phyloP scores from a whole-genome alignment of 2,113 vertebrate genomes.

The Dolichallabes microphthalmus region DNA sequence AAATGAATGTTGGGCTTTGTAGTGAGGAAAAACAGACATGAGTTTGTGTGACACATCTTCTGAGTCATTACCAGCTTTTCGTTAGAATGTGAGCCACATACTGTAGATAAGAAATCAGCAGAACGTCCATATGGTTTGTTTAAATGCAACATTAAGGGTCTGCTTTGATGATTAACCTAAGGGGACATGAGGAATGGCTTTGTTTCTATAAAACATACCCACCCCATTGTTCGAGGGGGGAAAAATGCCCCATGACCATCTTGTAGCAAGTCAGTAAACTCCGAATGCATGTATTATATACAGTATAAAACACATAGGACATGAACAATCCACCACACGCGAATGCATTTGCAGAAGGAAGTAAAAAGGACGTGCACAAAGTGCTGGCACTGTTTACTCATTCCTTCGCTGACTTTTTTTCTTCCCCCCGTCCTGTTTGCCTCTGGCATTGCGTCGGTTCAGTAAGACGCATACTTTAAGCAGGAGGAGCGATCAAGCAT shows the following conservation, averaged over 20 bases:
- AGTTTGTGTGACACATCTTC: not conserved
- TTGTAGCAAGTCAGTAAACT: not conserved
- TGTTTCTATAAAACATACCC: not conserved
- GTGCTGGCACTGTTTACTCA: not conserved
- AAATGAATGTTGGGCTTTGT: not conserved
- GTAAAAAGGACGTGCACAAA: not conserved
- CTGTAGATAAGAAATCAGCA: not conserved
- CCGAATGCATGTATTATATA: not conserved
- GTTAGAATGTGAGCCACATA: not conserved
- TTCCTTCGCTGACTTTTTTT: not conserved
- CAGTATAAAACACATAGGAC: too few species aligned
- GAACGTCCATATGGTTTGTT: not conserved
- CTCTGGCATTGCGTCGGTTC: constrained; percentile 11
- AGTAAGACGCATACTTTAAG: not conserved
- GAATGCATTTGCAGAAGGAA: not conserved
- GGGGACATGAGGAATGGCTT: not conserved
- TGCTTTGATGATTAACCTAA: not conserved
- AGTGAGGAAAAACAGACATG: not conserved
- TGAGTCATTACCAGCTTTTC: constrained; percentile 24
- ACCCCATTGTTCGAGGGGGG: not conserved
- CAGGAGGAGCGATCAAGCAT: constrained; percentile 31
- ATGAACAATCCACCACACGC: not conserved
- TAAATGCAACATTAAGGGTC: not conserved
- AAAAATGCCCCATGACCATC: not conserved
- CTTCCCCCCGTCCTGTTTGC: constrained; percentile 17